These are phyloP conservation scores for Carollia perspicillata DNA, from an alignment of 2,113 vertebrate genomes.

Conservation along the genomic window DNA sequence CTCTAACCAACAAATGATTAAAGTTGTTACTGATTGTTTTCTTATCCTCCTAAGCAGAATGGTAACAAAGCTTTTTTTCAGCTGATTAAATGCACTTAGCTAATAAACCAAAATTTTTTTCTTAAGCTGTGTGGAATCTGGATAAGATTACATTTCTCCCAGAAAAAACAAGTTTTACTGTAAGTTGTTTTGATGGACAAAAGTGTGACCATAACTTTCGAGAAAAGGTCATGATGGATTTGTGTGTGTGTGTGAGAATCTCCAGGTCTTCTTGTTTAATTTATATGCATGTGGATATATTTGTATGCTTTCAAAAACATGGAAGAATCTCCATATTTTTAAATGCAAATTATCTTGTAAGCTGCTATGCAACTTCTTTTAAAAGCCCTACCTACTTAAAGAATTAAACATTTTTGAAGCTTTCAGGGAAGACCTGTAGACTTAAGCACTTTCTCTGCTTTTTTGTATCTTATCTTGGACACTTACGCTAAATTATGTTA, in stretches of 20 bases:
- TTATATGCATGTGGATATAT: conserved; percentile 54
- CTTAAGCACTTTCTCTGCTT: conserved; percentile 68
- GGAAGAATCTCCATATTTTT: conserved; percentile 36
- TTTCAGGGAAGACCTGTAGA: conserved; percentile 69
- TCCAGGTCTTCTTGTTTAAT: conserved; percentile 58
- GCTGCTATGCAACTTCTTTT: conserved; percentile 74
- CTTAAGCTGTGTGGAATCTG: conserved; percentile 57
- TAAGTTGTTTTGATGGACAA: conserved; percentile 55
- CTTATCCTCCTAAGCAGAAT: conserved; percentile 28
- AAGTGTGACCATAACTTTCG: conserved; percentile 25
- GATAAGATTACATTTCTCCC: conserved; percentile 41
- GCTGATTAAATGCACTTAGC: conserved; percentile 64
- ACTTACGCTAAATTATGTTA: conserved; percentile 31
- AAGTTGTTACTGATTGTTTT: conserved; percentile 41
- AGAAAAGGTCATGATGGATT: not conserved
- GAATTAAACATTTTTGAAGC: conserved; percentile 46
- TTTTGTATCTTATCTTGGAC: conserved; percentile 52
- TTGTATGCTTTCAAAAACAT: conserved; percentile 51
- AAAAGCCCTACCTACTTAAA: conserved; percentile 56
- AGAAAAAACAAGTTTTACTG: conserved; percentile 20
- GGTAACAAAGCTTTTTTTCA: conserved; percentile 51
- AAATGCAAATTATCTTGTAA: conserved; percentile 56
- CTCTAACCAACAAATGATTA: conserved; percentile 21
- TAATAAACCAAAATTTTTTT: conserved; percentile 62
- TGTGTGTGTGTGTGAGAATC: not conserved